Base-by-base conservation (phyloP, 2,888 invertebrate species). In the Gnatocerus cornutus region DNA sequence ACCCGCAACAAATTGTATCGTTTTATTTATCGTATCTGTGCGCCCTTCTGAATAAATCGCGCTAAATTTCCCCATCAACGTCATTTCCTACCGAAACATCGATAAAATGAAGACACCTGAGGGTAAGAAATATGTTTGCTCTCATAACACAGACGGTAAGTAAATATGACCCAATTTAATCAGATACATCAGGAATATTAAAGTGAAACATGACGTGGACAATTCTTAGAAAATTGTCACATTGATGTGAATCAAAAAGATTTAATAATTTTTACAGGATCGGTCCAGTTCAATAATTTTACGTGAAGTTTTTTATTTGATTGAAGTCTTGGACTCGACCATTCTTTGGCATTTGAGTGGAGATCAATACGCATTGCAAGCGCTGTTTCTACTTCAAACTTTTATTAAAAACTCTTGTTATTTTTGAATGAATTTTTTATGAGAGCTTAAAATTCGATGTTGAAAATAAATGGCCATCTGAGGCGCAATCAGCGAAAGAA, bases 131-230 rank as follows among this genome's bases (percentile, higher is more conserved):
- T 59, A 53, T 53, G 45, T 55, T 55, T 55, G 39, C 39, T 13
- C 33, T 39, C 30, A 45, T 45, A 45, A 45, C 29, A 5, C 43
- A 56, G 56, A 27, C 43, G 12, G 30, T 45, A 45, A 14, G 59
- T 46, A 59, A 59, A 59, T 59, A 59, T 46, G 45, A 58, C 45
- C 58, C 58, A 58, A 58, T 58, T 58, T 58, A 58, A 58, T 58
- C 30, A 58, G 41, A 41, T 41, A 56, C 14, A 13, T 41, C 7
- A n/a, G 6, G 41, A 37, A 12, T 14, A 55, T 53, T 29, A 55
- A 39, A 33, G 33, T 6, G 55, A 55, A 55, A 53, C 52, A 53
- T 33, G 52, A 37, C 52, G 13, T 12, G 13, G 13, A 9, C 12
- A 43, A 56, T 56, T 41, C 41, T 56, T 56, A 29, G 27, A 59